Evolutionary conservation across 2,888 invertebrate species (phyloP).

Genomic region (Anorthoa munda): DNA sequence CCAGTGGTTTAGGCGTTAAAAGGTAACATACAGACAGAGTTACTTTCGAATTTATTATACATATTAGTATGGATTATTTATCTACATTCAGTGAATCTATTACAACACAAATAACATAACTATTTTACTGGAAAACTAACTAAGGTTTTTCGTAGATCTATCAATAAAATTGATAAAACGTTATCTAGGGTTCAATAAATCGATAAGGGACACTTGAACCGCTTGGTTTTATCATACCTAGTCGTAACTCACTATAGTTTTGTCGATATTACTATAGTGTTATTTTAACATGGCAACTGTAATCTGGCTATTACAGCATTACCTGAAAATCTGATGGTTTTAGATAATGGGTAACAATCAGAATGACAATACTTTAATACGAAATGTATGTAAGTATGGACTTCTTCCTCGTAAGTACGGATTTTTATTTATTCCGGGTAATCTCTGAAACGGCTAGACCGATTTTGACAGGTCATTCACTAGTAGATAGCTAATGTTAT

Average conservation of each 20-base stretch:
- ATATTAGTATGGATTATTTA: neutral
- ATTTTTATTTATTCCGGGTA: no score
- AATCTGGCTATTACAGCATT: conserved; percentile 18
- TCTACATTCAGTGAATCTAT: neutral
- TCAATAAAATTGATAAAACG: conserved; percentile 50
- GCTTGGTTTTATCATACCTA: conserved; percentile 41
- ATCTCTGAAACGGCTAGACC: no score
- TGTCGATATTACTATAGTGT: conserved; percentile 32
- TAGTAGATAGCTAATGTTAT: no score
- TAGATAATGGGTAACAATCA: neutral
- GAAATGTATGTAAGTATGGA: no score
- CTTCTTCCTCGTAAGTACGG: no score
- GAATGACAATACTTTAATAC: neutral
- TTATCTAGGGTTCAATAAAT: conserved; percentile 71
- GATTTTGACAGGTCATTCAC: no score
- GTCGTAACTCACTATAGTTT: conserved; percentile 34
- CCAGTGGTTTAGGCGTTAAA: no score
- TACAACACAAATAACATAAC: conserved; percentile 16
- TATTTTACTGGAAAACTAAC: conserved; percentile 42
- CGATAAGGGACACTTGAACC: conserved; percentile 76
- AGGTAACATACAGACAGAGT: no score
- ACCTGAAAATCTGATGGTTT: neutral
- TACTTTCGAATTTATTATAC: no score
- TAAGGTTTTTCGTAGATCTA: conserved; percentile 47
- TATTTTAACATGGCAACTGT: conserved; percentile 45